Base-by-base conservation (phyloP, 2,113 vertebrate genomes). In the Tragelaphus buxtoni region DNA sequence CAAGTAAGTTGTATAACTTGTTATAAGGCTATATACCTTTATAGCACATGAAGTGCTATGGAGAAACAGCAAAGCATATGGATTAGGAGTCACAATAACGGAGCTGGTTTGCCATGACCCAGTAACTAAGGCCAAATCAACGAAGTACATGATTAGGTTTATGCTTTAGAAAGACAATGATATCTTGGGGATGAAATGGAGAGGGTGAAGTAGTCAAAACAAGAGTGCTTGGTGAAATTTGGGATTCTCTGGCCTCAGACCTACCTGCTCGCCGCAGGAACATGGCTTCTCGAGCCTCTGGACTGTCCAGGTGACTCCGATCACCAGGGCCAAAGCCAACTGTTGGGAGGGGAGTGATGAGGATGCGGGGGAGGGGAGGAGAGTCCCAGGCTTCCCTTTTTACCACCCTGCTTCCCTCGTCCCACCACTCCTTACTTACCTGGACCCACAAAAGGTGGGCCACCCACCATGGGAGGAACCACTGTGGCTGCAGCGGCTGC, bases 361-460 rank as follows among this genome's bases (percentile, higher is more conserved):
- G n/a, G 72, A 96, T 42, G 30, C 32, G 95, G 35, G 61, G 61
- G 30, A 42, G 96, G 42, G 56, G 69, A 80, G 35, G n/a, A 69
- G 6, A 61, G 49, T 47, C 42, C 77, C 60, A 42, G 39, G 24
- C 17, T 55, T 12, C n/a, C 39, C 55, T 72, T 96, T 39, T 61
- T 9, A 90, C 49, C 49, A 81, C 76, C 22, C 22, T 53, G n/a
- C 32, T 26, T 49, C 58, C 61, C 77, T 55, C 3, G 26, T 30
- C n/a, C 87, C 3, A 51, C 14, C 45, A 42, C 56, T 87, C 60
- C 17, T 88, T 81, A 97, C 96, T 97, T 88, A 99, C 99, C 99
- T 99, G 99, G 99, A 85, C 99, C 99, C 35, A 99, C 98, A 97
- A 99, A 99, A 4, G 98, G 98, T 10, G 99, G 99, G 20, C 98